Evolutionary conservation across 2,113 vertebrate species (phyloP).

Genomic region (Drymodes brunneopygia): DNA sequence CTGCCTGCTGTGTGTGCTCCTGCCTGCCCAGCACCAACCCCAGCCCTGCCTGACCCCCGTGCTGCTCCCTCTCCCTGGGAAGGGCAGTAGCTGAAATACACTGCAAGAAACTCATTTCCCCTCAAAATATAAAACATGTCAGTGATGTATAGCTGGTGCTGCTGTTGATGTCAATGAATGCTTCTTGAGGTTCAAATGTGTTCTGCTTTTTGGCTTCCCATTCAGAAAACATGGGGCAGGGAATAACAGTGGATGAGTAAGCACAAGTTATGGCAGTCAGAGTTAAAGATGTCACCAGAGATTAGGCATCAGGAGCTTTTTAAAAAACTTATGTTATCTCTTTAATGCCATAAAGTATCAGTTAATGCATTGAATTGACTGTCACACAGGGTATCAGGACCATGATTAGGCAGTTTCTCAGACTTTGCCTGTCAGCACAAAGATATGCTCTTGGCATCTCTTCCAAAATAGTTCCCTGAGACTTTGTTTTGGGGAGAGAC

Average conservation of each 20-base stretch:
- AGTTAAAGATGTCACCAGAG: not conserved
- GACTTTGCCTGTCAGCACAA: not conserved
- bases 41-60: not conserved
- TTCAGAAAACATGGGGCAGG: not conserved
- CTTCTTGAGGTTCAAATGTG: not conserved
- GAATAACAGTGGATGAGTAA: not conserved
- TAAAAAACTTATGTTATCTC: not conserved
- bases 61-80: not conserved
- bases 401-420: not conserved
- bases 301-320: not conserved
- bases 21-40: not conserved
- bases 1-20: not conserved
- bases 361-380: not conserved
- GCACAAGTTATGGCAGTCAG: not conserved
- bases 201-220: not conserved
- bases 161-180: not conserved
- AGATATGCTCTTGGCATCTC: not conserved
- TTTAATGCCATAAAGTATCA: not conserved
- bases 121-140: not conserved
- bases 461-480: not conserved
- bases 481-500: not conserved
- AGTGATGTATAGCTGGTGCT: not conserved
- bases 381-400: not conserved
- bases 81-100: not conserved
- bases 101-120: not conserved